Evolutionary conservation across 2,888 invertebrate genomes (phyloP), one percentile per base, ranked within the genome.

Genomic region (Caenorhabditis sp.): DNA sequence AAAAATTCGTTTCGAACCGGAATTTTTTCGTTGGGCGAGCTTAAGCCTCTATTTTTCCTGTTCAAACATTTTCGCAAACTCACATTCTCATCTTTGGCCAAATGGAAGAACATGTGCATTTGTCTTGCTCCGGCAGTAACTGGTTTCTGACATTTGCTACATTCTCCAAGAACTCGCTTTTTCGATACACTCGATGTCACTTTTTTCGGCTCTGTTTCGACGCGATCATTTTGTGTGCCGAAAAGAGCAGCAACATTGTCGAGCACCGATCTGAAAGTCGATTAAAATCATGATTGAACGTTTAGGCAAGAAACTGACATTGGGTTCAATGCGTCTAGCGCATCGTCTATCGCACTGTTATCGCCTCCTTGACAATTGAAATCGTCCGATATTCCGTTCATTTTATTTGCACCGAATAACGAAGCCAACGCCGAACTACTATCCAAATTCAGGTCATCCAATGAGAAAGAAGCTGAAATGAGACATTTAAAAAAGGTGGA

Each of bases 91-190:
- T 86, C 86, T 63, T 86, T 86, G 50, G 83, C 83, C 65, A 86
- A 74, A 70, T 86, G 86, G 83, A 79, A 86, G 78, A 87, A 86
- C 86, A 86, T 85, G 81, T 86, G 86, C 86, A 86, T 86, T 70
- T 86, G 86, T 23, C 86, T 68, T 14, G 86, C 86, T 8, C 86
- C 86, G 19, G 86, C 86, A 1, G 86, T 86, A 58, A 86, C 84
- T 12, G 86, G 86, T 70, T 86, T 86, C 65, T 84, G 81, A 58
- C 86, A 86, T 59, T 82, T 78, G 58, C 75, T 72, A 77, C 86
- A 86, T 66, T 84, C 82, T 1, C 86, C 86, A 54, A 86, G 81
- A 14, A 86, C 86, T 1, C 86, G 77, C 66, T 86, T 86, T 73
- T 86, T 86, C 12, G 78, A 69, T 10, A 78, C 66, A 14, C 78